Conservation (phyloP, 2,113 vertebrate species). For the Zosterops pallidus region DNA sequence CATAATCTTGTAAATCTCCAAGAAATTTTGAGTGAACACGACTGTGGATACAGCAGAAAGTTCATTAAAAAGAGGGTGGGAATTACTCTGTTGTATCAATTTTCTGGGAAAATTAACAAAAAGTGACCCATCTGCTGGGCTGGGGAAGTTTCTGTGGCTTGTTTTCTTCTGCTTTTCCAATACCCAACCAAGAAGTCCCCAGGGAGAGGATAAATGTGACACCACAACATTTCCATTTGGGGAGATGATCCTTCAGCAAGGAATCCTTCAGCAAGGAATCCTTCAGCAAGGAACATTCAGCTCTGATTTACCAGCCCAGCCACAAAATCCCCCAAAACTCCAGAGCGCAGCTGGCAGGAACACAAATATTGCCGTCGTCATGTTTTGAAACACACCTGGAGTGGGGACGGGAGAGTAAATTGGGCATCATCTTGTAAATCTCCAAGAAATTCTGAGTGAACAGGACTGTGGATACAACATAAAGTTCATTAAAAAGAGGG, state of each 20-base stretch:
- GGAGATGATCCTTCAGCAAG: background rate
- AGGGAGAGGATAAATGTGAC: fast-evolving
- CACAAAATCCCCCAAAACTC: background rate
- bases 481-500: no score
- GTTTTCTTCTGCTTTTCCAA: no score
- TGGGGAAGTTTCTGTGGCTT: no score
- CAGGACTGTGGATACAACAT: no score
- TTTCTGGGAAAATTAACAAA: no score
- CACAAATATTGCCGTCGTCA: background rate
- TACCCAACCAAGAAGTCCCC: background rate
- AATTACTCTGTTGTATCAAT: no score
- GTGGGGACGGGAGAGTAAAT: background rate
- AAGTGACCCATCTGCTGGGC: no score
- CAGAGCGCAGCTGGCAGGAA: background rate
- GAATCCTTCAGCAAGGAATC: no score
- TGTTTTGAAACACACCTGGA: background rate
- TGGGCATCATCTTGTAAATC: background rate
- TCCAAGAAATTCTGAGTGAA: no score
- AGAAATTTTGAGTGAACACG: no score
- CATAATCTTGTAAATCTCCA: background rate
- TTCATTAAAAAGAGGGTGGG: no score
- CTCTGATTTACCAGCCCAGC: background rate
- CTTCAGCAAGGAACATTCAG: background rate
- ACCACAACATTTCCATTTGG: background rate
- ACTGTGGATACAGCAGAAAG: no score